phyloP scores from a whole-genome alignment of 2,888 invertebrate genomes.

The Nymphalis c-album region DNA sequence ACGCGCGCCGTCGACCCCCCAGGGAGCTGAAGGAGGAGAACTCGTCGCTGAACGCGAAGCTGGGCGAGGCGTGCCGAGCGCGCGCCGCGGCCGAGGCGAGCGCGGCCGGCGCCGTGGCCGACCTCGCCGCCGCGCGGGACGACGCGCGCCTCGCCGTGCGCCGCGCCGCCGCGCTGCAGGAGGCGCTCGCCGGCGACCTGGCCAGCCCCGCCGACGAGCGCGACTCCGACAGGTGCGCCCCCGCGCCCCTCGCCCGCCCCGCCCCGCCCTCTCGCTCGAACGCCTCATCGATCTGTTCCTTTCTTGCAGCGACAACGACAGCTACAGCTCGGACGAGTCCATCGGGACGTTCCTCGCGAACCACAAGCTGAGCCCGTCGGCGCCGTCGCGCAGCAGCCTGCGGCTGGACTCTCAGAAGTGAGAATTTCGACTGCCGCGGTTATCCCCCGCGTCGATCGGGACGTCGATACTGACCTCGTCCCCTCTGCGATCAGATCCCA shows the following conservation, averaged over 20 bases:
- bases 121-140: conserved; percentile 86
- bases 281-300: not conserved
- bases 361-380: conserved; percentile 79
- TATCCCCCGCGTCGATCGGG: no score
- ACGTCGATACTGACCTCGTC: no score
- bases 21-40: conserved; percentile 91
- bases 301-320: conserved; percentile 81
- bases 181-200: conserved; percentile 94
- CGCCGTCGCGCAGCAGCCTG: conserved; percentile 64
- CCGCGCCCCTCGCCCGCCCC: no score
- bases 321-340: conserved; percentile 85
- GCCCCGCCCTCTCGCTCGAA: no score
- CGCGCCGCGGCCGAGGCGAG: conserved; percentile 89
- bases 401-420: conserved; percentile 76
- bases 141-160: conserved; percentile 94
- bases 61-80: conserved; percentile 87
- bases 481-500: conserved; percentile 55
- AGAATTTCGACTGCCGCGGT: conserved; percentile 29
- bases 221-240: conserved; percentile 82
- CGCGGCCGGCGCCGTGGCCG: conserved; percentile 85
- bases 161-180: conserved; percentile 94
- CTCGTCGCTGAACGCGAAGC: conserved; percentile 85
- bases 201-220: conserved; percentile 84
- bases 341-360: conserved; percentile 84
- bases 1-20: conserved; percentile 9